These are phyloP conservation scores for Listronotus bonariensis DNA, from an alignment of 1,140 invertebrate genomes.

Conservation along the genomic window DNA sequence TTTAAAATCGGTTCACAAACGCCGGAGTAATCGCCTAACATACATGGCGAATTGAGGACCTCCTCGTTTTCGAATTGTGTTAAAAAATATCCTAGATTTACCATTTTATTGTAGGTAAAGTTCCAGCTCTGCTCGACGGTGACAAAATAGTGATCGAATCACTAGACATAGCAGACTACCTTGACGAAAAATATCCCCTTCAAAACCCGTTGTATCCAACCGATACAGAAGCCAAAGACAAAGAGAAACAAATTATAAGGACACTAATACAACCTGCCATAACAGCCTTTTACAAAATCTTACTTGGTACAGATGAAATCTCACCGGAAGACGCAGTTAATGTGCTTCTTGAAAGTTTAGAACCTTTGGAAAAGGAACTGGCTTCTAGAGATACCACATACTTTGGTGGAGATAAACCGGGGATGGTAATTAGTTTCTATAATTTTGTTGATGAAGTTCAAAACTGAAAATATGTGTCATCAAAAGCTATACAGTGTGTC, in stretches of 20 bases:
- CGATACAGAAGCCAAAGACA: constrained; percentile 61
- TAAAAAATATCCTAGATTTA: too few species aligned
- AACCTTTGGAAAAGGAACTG: constrained; percentile 71
- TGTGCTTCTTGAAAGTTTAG: constrained; percentile 59
- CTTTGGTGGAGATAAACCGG: constrained; percentile 70
- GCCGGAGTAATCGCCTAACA: too few species aligned
- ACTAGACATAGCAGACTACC: constrained; percentile 78
- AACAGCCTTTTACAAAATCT: constrained; percentile 39
- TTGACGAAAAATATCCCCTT: constrained; percentile 77
- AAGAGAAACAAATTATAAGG: constrained; percentile 58
- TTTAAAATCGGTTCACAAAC: too few species aligned
- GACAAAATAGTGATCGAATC: constrained; percentile 77
- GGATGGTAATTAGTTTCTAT: constrained; percentile 61
- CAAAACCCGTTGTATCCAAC: constrained; percentile 66
- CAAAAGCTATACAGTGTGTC: too few species aligned
- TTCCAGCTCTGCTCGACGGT: constrained; percentile 76
- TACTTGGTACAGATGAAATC: constrained; percentile 38
- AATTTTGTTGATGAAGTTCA: too few species aligned
- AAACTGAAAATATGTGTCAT: too few species aligned
- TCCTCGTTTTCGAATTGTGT: too few species aligned
- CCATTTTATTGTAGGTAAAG: constrained; percentile 64
- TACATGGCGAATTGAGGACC: too few species aligned
- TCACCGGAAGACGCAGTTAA: constrained; percentile 41
- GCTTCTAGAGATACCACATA: constrained; percentile 65
- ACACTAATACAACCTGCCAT: constrained; percentile 56